Conservation (phyloP, 2,113 vertebrate genomes). For the Rutilus rutilus region DNA sequence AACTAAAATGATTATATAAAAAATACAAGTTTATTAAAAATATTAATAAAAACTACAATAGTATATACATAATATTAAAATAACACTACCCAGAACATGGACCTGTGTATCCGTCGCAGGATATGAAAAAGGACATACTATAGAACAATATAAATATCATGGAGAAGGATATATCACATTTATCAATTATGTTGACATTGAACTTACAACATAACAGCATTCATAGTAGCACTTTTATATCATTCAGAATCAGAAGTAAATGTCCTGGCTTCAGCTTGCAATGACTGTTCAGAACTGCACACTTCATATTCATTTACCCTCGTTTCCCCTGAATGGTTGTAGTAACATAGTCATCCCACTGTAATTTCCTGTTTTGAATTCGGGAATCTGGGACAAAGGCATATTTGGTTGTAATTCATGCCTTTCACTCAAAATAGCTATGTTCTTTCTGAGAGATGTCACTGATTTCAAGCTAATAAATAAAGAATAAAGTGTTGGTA, state of each 20-base stretch:
- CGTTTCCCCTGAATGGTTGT: background rate
- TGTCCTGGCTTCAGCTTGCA: background rate
- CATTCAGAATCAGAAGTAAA: conserved; percentile 26
- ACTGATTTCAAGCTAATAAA: background rate
- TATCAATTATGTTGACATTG: background rate
- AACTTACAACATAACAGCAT: background rate
- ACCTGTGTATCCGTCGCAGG: background rate
- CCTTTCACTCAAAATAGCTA: background rate
- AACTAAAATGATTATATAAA: no score
- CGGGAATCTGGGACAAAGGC: conserved; percentile 1
- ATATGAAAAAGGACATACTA: background rate
- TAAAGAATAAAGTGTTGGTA: background rate
- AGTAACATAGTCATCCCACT: background rate
- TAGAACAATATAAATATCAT: background rate
- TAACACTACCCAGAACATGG: background rate
- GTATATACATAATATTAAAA: background rate
- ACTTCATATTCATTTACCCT: background rate
- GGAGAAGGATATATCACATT: background rate
- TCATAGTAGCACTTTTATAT: background rate
- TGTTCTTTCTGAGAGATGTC: background rate
- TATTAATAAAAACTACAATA: background rate
- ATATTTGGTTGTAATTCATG: background rate
- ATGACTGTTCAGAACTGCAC: background rate
- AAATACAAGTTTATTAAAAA: background rate
- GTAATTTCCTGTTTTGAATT: conserved; percentile 6